Evolutionary conservation across 2,888 invertebrate species (phyloP), one percentile per base, ranked within the genome.

Genomic region (Sarcophaga variegata): DNA sequence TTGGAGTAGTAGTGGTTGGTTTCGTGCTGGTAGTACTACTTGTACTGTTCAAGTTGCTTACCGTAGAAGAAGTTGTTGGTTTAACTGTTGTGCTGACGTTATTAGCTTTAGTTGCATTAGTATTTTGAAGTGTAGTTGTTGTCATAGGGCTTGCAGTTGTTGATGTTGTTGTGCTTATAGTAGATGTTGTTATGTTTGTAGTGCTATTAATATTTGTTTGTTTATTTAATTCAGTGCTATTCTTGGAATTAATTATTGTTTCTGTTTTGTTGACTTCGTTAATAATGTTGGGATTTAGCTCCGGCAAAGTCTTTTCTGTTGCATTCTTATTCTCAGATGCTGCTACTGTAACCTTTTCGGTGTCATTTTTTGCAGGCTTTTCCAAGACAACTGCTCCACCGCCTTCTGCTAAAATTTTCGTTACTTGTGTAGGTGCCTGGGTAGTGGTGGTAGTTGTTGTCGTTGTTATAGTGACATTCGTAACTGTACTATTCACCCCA

Each of bases 1-100:
- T 89, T 10, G 90, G 87, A 0, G 86, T 85, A 10, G 75, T 81
- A 1, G 82, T 79, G n/a, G 88, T 20, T 37, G 86, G 20, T 10
- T 72, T 81, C 1, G 25, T 47, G 0, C 4, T 25, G 45, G 82
- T 59, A 4, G 83, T 20, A 10, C 37, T 59, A 17, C 14, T 67
- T 17, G 54, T 54, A 37, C n/a, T 77, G 14, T 14, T 76, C 3
- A 37, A 71, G 20, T 22, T 22, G 22, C 8, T 60, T 12, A 66
- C 59, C 60, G 54, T 22, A 11, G 12, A 12, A 25, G 1, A 12
- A 25, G 1, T 66, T 4, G 45, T 64, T 37, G 20, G 22, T 20
- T 22, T 8, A 4, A 10, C 14, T 47, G 37, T n/a, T 59, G 60
- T 76, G 27, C 37, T 78, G 14, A 49, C 45, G 22, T n/a, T 3